Evolutionary conservation across 2,113 vertebrate genomes (phyloP).

Genomic region (Actenoides hombroni): DNA sequence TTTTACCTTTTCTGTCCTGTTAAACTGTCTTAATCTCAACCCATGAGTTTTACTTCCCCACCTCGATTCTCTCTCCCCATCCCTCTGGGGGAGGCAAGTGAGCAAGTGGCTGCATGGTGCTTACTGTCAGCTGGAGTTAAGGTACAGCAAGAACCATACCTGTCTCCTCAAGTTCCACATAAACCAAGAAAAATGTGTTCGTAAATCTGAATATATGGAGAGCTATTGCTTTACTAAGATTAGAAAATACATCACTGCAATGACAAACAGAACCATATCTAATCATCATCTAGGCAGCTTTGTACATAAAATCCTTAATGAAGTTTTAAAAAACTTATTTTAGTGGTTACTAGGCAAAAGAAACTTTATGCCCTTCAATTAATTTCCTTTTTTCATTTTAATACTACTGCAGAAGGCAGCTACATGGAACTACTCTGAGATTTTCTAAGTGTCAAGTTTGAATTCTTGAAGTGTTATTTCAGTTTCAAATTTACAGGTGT

Average conservation of each 20-base stretch:
- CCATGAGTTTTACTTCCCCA: background rate
- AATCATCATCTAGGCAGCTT: background rate
- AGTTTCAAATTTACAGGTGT: background rate
- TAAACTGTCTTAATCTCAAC: background rate
- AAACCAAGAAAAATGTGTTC: background rate
- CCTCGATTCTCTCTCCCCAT: too few species aligned
- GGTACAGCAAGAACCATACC: background rate
- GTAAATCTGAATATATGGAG: background rate
- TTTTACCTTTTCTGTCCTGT: background rate
- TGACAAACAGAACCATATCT: background rate
- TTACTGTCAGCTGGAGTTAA: background rate
- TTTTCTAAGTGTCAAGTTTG: background rate
- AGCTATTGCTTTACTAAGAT: background rate
- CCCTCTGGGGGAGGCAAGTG: too few species aligned
- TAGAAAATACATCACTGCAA: background rate
- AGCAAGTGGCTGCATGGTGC: too few species aligned
- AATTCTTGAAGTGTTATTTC: background rate
- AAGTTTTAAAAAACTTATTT: constrained; percentile 31
- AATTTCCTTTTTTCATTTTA: background rate
- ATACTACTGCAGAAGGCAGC: background rate
- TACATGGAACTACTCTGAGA: background rate
- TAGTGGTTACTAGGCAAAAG: background rate
- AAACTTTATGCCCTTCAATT: background rate
- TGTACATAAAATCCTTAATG: background rate
- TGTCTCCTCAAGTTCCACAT: background rate